These are phyloP conservation scores for Nebria salina DNA, from an alignment of 2,888 invertebrate species.

Conservation along the genomic window DNA sequence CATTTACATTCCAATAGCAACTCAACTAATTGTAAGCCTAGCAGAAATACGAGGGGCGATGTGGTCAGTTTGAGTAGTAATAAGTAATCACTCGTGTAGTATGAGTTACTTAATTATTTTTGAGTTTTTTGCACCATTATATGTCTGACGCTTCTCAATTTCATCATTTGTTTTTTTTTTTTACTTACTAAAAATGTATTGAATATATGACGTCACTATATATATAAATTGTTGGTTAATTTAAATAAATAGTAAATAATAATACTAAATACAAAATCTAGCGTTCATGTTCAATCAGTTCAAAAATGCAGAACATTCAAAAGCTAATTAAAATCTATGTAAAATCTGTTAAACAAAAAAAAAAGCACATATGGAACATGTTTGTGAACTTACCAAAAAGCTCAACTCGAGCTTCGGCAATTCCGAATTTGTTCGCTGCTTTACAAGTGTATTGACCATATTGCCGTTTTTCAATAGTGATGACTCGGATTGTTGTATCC, in stretches of 20 bases:
- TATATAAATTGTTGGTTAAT: not conserved
- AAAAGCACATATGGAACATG: slow-evolving; percentile 8
- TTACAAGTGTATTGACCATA: slow-evolving; percentile 88
- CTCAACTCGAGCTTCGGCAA: slow-evolving; percentile 81
- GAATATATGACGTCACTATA: too few species aligned
- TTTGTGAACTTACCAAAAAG: slow-evolving; percentile 75
- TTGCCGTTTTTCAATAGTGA: slow-evolving; percentile 90
- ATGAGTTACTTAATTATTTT: not conserved
- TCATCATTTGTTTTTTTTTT: slow-evolving; percentile 16
- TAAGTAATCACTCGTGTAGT: slow-evolving; percentile 2
- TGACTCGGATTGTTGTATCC: slow-evolving; percentile 87
- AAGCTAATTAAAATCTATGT: not conserved
- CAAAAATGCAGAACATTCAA: slow-evolving; percentile 33
- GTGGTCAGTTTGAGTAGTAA: slow-evolving; percentile 20
- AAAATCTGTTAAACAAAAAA: slow-evolving; percentile 19
- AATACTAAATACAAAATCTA: slow-evolving; percentile 5
- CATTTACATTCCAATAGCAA: not conserved
- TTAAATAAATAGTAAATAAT: not conserved
- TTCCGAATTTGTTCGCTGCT: slow-evolving; percentile 88
- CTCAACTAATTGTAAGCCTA: not conserved
- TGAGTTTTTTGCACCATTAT: slow-evolving; percentile 28
- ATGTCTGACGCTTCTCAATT: slow-evolving; percentile 38
- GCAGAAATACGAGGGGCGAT: not conserved
- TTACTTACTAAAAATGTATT: too few species aligned
- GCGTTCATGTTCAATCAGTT: slow-evolving; percentile 5